A percentile compares a stretch with the other conserved stretches of the same genome.
phyloP scores from a whole-genome alignment of 2,113 vertebrate genomes.

The Seriola rivoliana region DNA sequence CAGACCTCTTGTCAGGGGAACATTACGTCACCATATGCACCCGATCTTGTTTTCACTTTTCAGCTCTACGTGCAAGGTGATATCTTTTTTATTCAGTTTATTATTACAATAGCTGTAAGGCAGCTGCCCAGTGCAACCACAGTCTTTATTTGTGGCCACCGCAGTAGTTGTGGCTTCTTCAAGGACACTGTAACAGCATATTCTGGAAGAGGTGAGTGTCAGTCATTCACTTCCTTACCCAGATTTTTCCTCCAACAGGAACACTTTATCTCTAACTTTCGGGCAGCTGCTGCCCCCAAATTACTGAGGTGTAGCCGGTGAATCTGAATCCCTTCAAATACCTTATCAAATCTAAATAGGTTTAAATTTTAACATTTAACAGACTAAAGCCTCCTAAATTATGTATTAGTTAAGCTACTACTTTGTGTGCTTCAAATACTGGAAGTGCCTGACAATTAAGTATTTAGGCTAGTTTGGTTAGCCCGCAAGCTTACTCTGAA shows the following conservation, averaged over 20 bases:
- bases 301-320: not conserved
- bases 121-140: not conserved
- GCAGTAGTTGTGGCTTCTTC: not conserved
- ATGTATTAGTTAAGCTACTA: too few species aligned
- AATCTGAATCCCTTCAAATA: not conserved
- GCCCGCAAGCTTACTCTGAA: not conserved
- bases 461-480: not conserved
- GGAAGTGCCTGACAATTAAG: too few species aligned
- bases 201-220: not conserved
- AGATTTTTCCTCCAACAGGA: not conserved
- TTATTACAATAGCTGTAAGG: not conserved
- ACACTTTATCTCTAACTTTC: not conserved
- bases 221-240: not conserved
- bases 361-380: too few species aligned
- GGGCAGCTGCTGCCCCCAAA: not conserved
- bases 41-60: conserved; percentile 33
- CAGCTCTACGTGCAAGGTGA: not conserved
- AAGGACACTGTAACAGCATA: not conserved
- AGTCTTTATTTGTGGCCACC: not conserved
- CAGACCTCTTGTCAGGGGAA: conserved; percentile 54
- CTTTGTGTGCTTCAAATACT: too few species aligned
- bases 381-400: too few species aligned
- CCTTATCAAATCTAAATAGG: not conserved
- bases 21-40: conserved; percentile 66
- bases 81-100: too few species aligned